Base-by-base conservation (phyloP, 2,113 vertebrate genomes). In the Nycticebus coucang region DNA sequence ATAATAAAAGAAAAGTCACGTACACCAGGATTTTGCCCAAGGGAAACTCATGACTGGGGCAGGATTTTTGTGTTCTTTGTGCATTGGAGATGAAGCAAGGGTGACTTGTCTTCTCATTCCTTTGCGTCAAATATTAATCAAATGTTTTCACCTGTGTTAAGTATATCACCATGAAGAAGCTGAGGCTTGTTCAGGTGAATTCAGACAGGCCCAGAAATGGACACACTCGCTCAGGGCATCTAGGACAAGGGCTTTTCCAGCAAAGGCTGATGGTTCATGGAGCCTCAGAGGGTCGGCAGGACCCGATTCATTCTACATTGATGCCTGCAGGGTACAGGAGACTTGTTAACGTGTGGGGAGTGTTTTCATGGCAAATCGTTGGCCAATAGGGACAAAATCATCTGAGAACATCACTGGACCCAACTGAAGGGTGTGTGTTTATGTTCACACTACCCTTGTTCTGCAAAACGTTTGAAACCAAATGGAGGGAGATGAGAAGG, bases 301-400 rank as follows among this genome's bases (percentile, higher is more conserved):
- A 28, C 11, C 59, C 1, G 24, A 50, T 30, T 35, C 13, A 17
- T 12, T 37, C 26, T 5, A 35, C 26, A 19, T 13, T 0, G 0
- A 2, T 6, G 7, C 35, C 28, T 24, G 10, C 55, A 28, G 28
- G 45, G 12, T 37, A 60, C 50, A 26, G 14, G 30, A 57, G 41
- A 21, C 60, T 79, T 55, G 45, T 41, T 50, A 37, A 79, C 7
- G 4, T 21, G 0, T 4, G 26, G n/a, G 35, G 45, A 26, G 7
- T 30, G 17, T 74, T 59, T 83, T 79, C 28, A 4, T 14, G 26
- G 55, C 17, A 45, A 71, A 68, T 0, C 0, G 5, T 35, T 22
- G 41, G 35, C 82, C 6, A 33, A 22, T 9, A 91, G 60, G 59
- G 79, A 26, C 15, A 77, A 26, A 64, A 60, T n/a, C 37, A 37